Percentiles rank a stretch among this genome's conserved stretches.
phyloP scores from a whole-genome alignment of 2,888 invertebrate species.

The Camptogramma bilineatum region DNA sequence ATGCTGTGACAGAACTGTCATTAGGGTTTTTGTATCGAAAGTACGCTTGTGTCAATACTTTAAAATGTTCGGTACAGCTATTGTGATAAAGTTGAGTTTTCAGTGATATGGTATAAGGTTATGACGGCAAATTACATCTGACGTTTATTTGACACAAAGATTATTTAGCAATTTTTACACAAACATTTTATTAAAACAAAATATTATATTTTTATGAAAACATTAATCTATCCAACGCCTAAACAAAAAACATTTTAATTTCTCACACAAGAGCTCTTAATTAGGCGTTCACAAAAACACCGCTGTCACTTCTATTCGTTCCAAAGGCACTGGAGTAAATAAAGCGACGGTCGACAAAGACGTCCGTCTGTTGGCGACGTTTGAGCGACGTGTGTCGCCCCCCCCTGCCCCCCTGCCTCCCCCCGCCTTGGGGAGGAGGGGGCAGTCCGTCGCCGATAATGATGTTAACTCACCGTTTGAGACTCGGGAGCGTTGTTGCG shows the following conservation, averaged over 20 bases:
- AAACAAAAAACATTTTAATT: conserved; percentile 47
- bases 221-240: conserved; percentile 26
- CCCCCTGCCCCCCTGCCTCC: conserved; percentile 44
- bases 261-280: conserved; percentile 53
- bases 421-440: conserved; percentile 44
- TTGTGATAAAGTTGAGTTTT: not conserved
- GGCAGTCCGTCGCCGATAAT: conserved; percentile 74
- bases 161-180: not conserved
- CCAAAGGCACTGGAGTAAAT: conserved; percentile 74
- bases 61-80: not conserved
- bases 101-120: not conserved
- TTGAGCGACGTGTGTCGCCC: conserved; percentile 83
- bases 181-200: not conserved
- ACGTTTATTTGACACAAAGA: not conserved
- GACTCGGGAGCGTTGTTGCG: conserved; percentile 75
- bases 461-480: conserved; percentile 83
- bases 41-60: not conserved
- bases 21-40: conserved; percentile 1
- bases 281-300: conserved; percentile 61
- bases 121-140: not conserved
- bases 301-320: conserved; percentile 74
- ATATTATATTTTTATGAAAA: not conserved
- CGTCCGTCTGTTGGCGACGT: conserved; percentile 84
- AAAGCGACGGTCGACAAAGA: conserved; percentile 83
- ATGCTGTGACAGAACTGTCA: conserved; percentile 51